phyloP scores from a whole-genome alignment of 2,113 vertebrate genomes.

The Brachirus orientalis region DNA sequence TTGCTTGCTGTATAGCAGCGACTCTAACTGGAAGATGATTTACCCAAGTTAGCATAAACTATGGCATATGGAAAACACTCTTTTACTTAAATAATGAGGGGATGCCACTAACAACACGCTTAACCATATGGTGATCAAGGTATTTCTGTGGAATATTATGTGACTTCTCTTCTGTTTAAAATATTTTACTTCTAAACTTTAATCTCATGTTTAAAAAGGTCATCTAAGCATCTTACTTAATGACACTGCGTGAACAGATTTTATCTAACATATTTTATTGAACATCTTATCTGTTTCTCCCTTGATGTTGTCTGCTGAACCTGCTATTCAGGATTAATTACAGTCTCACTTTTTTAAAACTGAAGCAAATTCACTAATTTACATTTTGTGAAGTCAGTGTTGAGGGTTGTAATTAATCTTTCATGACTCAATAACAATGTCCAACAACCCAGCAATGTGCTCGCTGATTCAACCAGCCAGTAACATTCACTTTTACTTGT shows the following conservation, averaged over 20 bases:
- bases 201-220: not conserved
- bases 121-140: slow-evolving; percentile 34
- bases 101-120: slow-evolving; percentile 39
- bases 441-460: not conserved
- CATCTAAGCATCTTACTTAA: not conserved
- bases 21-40: slow-evolving; percentile 17
- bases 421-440: slow-evolving; percentile 2
- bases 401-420: slow-evolving; percentile 14
- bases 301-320: too few species aligned
- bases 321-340: too few species aligned
- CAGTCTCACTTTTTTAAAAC: not conserved
- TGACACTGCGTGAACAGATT: not conserved
- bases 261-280: not conserved
- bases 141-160: slow-evolving; percentile 8
- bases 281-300: not conserved
- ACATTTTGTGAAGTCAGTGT: slow-evolving; percentile 1
- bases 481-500: not conserved
- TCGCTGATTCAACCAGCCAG: not conserved
- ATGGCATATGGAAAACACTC: slow-evolving; percentile 15
- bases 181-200: not conserved
- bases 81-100: slow-evolving; percentile 20
- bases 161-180: not conserved
- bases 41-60: slow-evolving; percentile 21
- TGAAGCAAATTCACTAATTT: slow-evolving; percentile 15
- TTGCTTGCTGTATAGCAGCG: too few species aligned